A percentile compares a stretch with the other conserved stretches of the same genome.
Conservation (phyloP, 2,888 invertebrate species). For the Lycaena phlaeas region DNA sequence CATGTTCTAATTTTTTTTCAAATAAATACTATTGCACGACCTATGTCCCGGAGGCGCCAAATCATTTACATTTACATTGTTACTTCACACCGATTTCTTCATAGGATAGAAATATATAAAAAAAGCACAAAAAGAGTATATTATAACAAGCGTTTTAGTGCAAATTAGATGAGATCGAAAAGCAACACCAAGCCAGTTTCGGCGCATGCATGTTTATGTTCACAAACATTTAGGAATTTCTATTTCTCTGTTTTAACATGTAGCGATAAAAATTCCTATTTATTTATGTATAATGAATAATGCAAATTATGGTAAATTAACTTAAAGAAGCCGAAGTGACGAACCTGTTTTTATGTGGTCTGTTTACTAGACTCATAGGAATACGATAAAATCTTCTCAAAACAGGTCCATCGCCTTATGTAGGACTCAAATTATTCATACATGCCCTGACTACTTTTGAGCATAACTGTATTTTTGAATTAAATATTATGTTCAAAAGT, state of each 20-base stretch:
- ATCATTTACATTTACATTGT: conserved; percentile 42
- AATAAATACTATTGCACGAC: conserved; percentile 31
- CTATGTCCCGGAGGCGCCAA: conserved; percentile 68
- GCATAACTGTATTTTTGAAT: not conserved
- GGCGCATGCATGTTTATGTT: conserved; percentile 27
- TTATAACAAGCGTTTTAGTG: conserved; percentile 45
- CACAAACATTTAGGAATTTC: conserved; percentile 22
- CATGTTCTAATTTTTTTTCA: conserved; percentile 3
- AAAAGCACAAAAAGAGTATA: conserved; percentile 35
- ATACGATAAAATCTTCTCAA: not conserved
- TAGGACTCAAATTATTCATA: not conserved
- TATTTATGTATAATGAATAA: conserved; percentile 13
- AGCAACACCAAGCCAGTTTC: conserved; percentile 28
- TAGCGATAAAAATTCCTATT: conserved; percentile 12
- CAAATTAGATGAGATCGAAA: conserved; percentile 41
- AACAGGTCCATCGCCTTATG: not conserved
- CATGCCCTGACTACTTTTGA: conserved; percentile 5
- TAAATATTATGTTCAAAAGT: not conserved
- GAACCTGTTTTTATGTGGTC: conserved; percentile 8
- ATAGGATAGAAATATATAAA: conserved; percentile 33
- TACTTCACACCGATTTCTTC: conserved; percentile 65
- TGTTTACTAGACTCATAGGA: not conserved
- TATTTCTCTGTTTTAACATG: not conserved
- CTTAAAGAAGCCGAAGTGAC: conserved; percentile 14
- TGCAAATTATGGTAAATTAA: conserved; percentile 18